Percentiles rank a stretch among this genome's conserved stretches.
These are phyloP conservation scores for Acrobasis suavella DNA, from an alignment of 2,888 invertebrate species.

Conservation along the genomic window DNA sequence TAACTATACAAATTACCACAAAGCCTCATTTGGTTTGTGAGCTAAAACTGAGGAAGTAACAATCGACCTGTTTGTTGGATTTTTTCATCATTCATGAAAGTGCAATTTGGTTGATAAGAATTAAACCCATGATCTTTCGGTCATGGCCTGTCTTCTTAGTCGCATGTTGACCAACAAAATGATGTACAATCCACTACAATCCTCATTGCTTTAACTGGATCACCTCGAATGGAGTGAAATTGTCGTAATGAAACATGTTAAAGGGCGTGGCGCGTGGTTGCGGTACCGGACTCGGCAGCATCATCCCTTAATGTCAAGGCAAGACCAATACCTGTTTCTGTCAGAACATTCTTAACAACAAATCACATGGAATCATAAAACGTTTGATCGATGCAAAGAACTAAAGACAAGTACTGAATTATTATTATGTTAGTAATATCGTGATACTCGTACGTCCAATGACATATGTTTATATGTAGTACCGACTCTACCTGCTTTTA, in stretches of 20 bases:
- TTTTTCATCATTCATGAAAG: too few species aligned
- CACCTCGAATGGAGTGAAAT: slow-evolving; percentile 3
- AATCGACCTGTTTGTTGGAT: too few species aligned
- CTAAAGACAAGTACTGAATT: neutral
- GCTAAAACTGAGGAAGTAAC: too few species aligned
- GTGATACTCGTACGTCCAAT: neutral
- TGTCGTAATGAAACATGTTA: slow-evolving; percentile 3
- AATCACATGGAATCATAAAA: neutral
- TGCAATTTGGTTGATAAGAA: too few species aligned
- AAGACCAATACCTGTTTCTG: slow-evolving; percentile 1
- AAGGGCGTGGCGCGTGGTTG: slow-evolving; percentile 3
- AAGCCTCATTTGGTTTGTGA: too few species aligned
- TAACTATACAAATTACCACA: too few species aligned
- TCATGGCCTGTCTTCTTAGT: too few species aligned
- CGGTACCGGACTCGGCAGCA: slow-evolving; percentile 2
- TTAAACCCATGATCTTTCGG: too few species aligned
- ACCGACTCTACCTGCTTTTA: too few species aligned
- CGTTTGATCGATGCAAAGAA: neutral
- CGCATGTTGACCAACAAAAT: too few species aligned
- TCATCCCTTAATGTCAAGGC: slow-evolving; percentile 24
- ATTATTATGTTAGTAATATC: neutral
- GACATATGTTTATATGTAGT: neutral
- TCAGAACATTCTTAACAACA: neutral
- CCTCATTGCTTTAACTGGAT: slow-evolving; percentile 4
- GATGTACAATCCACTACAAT: too few species aligned